These are phyloP conservation scores for Heliopora coerulea DNA, from an alignment of 92 coral and sea anemone species.

Conservation along the genomic window DNA sequence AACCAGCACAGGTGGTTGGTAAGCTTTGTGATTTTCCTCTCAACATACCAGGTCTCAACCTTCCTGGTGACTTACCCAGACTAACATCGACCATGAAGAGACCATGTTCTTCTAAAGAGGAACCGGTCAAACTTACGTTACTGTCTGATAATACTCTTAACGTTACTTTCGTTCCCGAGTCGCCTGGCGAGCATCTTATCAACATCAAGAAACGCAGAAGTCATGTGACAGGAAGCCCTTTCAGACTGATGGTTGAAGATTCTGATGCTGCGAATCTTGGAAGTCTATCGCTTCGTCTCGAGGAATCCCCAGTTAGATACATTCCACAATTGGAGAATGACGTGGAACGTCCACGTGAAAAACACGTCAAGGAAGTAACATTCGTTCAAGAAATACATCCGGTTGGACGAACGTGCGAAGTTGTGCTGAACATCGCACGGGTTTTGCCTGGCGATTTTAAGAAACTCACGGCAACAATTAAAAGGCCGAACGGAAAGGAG, in stretches of 20 bases:
- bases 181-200: conserved; percentile 86
- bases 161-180: conserved; percentile 84
- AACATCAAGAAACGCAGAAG: conserved; percentile 76
- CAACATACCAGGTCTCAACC: conserved; percentile 82
- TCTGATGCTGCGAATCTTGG: conserved; percentile 83
- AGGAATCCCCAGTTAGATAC: background rate
- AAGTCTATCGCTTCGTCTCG: conserved; percentile 7
- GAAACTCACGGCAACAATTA: conserved; percentile 71
- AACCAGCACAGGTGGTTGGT: conserved; percentile 69
- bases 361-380: background rate
- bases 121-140: conserved; percentile 72
- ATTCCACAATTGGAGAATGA: background rate
- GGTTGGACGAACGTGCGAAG: conserved; percentile 89
- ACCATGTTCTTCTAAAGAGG: conserved; percentile 74
- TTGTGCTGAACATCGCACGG: conserved; percentile 44
- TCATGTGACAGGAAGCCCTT: conserved; percentile 91
- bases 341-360: background rate
- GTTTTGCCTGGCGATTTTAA: conserved; percentile 65
- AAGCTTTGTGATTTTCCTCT: conserved; percentile 90
- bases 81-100: conserved; percentile 72
- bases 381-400: conserved; percentile 42
- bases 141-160: conserved; percentile 91
- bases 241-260: conserved; percentile 92
- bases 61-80: conserved; percentile 73
- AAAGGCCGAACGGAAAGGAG: conserved; percentile 76